Evolutionary conservation across 2,797 vertebrate species (phyloP).

Genomic region (Diceros bicornis): DNA sequence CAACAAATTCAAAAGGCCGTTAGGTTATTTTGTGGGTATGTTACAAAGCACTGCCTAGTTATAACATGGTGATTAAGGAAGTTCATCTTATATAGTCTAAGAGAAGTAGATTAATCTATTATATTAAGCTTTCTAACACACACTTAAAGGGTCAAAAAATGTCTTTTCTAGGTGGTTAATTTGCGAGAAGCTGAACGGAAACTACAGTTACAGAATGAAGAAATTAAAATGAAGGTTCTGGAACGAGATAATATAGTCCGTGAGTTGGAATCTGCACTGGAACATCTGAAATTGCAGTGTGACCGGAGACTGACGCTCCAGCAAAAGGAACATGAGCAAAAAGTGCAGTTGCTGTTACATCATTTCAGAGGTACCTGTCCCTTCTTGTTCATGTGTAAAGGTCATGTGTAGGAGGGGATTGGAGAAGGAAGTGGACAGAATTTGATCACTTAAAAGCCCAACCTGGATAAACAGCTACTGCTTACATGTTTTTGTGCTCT

Average conservation of each 20-base stretch:
- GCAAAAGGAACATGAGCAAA: slow-evolving; percentile 93
- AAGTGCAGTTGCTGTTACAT: slow-evolving; percentile 92
- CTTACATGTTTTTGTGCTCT: not conserved
- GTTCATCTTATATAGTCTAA: slow-evolving; percentile 25
- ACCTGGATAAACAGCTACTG: not conserved
- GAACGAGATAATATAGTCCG: slow-evolving; percentile 89
- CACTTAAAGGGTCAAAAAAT: slow-evolving; percentile 64
- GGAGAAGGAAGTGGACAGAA: not conserved
- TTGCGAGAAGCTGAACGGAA: slow-evolving; percentile 91
- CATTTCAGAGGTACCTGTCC: slow-evolving; percentile 91
- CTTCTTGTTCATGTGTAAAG: not conserved
- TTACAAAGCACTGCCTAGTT: slow-evolving; percentile 38
- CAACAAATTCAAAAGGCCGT: slow-evolving; percentile 6
- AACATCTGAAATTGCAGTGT: slow-evolving; percentile 91
- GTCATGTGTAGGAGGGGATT: not conserved
- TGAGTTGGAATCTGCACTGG: slow-evolving; percentile 91
- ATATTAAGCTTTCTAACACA: slow-evolving; percentile 34
- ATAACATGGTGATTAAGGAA: not conserved
- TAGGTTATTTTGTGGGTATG: slow-evolving; percentile 33
- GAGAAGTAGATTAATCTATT: slow-evolving; percentile 45
- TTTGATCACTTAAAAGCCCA: not conserved
- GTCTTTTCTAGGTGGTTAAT: slow-evolving; percentile 91
- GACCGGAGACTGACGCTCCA: slow-evolving; percentile 93
- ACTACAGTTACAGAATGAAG: slow-evolving; percentile 91
- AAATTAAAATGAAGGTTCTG: slow-evolving; percentile 90